Evolutionary conservation across 2,888 invertebrate species (phyloP).

Genomic region (Ophion obscuratus): DNA sequence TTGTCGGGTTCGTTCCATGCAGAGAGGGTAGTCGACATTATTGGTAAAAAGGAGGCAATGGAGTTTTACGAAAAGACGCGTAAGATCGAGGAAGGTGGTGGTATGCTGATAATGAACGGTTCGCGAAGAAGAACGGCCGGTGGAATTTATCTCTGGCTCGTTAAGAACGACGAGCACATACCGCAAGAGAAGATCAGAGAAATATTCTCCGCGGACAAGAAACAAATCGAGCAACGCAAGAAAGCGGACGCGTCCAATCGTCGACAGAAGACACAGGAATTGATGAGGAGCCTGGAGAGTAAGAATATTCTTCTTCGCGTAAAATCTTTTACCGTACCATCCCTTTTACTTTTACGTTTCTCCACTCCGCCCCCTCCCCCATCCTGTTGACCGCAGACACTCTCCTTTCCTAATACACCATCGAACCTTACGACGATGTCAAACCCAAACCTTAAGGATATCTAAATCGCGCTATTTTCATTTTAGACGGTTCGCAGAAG

Average conservation of each 20-base stretch:
- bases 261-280: slow-evolving; percentile 88
- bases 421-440: too few relatives aligned
- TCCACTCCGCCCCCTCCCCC: too few relatives aligned
- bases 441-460: not conserved
- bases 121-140: slow-evolving; percentile 93
- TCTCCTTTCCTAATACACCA: not conserved
- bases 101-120: slow-evolving; percentile 94
- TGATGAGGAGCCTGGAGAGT: slow-evolving; percentile 84
- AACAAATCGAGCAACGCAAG: slow-evolving; percentile 86
- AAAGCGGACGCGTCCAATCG: slow-evolving; percentile 86
- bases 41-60: slow-evolving; percentile 91
- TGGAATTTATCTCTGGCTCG: slow-evolving; percentile 93
- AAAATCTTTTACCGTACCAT: too few relatives aligned
- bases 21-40: slow-evolving; percentile 89
- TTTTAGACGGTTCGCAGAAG: slow-evolving; percentile 84
- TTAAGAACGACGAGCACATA: slow-evolving; percentile 89
- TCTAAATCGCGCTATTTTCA: not conserved
- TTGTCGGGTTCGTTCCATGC: slow-evolving; percentile 68
- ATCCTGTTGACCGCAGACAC: too few relatives aligned
- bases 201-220: slow-evolving; percentile 89
- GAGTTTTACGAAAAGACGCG: slow-evolving; percentile 92
- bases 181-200: slow-evolving; percentile 88
- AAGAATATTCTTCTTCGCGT: slow-evolving; percentile 51
- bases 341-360: too few relatives aligned
- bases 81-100: slow-evolving; percentile 92